Evolutionary conservation across 2,888 invertebrate species (phyloP), one percentile per base, ranked within the genome.

Genomic region (Xestia xanthographa): DNA sequence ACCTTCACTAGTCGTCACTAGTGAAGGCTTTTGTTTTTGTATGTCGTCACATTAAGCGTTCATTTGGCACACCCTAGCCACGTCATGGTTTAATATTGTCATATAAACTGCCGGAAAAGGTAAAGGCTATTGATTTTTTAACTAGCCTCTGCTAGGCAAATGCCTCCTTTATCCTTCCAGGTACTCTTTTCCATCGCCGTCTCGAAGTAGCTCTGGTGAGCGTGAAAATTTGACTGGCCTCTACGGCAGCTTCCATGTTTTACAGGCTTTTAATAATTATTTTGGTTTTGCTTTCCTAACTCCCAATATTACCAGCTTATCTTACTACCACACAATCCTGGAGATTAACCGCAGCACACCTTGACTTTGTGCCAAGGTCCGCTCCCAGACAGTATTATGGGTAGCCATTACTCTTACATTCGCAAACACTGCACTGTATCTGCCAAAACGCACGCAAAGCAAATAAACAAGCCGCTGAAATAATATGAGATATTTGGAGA

Each of bases 361-460:
- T 86, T 86, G 85, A 87, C 79, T 77, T 72, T 43, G 56, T 86
- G 86, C 85, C 86, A 86, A 87, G 73, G 79, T 65, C 67, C 45
- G 29, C 17, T 67, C 71, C 17, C 43, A 53, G 72, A 56, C 58
- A 70, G 41, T 63, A 38, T 84, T 72, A 78, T 66, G 68, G 74
- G 38, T 72, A 69, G 73, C 45, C 38, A 76, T 83, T 60, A 86
- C 26, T 79, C 72, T 72, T n/a, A 22, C 43, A 60, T 34, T 58
- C 84, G 62, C 77, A 78, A 86, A 79, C 75, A 78, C 41, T 75
- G 69, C 77, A 69, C 70, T 75, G 38, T 69, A 72, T 58, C 58
- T 87, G 87, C 84, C 86, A 87, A 87, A 63, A 63, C 60, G 75
- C 72, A 77, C 58, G n/a, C 71, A 73, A 68, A 79, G 65, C 67